Evolutionary conservation across 2,888 invertebrate genomes (phyloP), one percentile per base, ranked within the genome.

Genomic region (Pimpla rufipes): DNA sequence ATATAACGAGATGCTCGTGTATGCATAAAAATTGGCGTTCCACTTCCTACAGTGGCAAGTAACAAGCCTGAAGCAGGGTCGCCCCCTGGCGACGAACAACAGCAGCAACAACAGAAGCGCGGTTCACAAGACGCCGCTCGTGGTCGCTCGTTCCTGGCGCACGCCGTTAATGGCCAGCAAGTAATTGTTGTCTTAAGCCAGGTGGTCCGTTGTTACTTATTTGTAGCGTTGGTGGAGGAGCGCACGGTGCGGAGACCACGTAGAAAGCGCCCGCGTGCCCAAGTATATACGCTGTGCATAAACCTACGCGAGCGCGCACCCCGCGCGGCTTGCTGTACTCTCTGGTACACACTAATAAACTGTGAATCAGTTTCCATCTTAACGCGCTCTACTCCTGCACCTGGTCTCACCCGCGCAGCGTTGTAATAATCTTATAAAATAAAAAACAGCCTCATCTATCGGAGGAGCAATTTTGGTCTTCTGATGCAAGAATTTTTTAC

Each of bases 131-230:
- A 77, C 75, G 83, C 85, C 86, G 83, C 85, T 80, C 80, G 62
- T 40, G 35, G 47, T 55, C 62, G 62, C 79, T 84, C 79, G 84
- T 85, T 85, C 74, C 74, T 85, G 89, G 88, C 88, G 88, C 87
- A 87, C 88, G 88, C 89, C 88, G 88, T 89, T 91, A 90, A 91
- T 90, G 90, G 90, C 88, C 86, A 84, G 84, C 88, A 85, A 88
- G 88, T 90, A 90, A 91, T 91, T 90, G 90, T 90, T 90, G 90
- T 90, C 89, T 89, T 89, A 87, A 88, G 89, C 90, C 90, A 90
- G 91, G 91, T 90, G 90, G 90, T 91, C 90, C 86, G 89, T 87
- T 88, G 87, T 89, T 89, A 88, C 90, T 88, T 88, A 90, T 89
- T 90, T 87, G 89, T 85, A 81, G 64, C 81, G 73, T 42, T 64